Evolutionary conservation across 2,797 vertebrate species (phyloP), one percentile per base, ranked within the genome.

Genomic region (Eulemur coronatus): DNA sequence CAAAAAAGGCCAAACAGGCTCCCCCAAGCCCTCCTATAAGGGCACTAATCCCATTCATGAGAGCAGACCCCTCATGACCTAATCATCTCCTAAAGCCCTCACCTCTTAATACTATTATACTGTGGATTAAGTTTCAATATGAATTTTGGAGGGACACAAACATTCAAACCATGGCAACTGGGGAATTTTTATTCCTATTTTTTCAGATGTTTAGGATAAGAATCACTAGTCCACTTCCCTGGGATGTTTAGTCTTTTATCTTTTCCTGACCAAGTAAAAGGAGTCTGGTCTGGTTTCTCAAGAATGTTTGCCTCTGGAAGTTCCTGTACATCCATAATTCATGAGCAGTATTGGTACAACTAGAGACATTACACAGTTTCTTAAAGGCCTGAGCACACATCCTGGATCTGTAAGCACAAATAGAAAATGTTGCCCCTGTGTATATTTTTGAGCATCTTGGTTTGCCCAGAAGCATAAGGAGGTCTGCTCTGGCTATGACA

Each of bases 191-290:
- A 52, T 61, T 89, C 4, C 57, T 75, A 12, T 50, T 55, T 91
- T 80, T 89, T 75, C n/a, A 46, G 69, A 79, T 57, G 28, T 38
- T 86, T 61, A 46, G 87, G 63, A 18, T 79, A 79, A 69, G 30
- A 89, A 22, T 95, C 48, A 57, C 9, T 0, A 13, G 28, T 41
- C 52, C 35, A 59, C 28, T 85, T 15, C 57, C 46, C 46, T 33
- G 7, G 24, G 52, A 85, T 78, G 38, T 24, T 52, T 9, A 61
- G n/a, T 38, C 38, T 82, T 88, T 72, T 63, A 75, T 76, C 52
- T 88, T 94, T 91, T 93, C 35, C 63, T 73, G 30, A 94, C 28
- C 14, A 67, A 87, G n/a, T 28, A 75, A 95, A 88, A 48, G 46
- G 41, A 90, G 38, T 38, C 30, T 59, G 8, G 11, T 13, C 43